Percentiles rank a stretch among this genome's conserved stretches.
phyloP scores from a whole-genome alignment of 2,888 invertebrate species.

The Gymnosoma rotundatum region DNA sequence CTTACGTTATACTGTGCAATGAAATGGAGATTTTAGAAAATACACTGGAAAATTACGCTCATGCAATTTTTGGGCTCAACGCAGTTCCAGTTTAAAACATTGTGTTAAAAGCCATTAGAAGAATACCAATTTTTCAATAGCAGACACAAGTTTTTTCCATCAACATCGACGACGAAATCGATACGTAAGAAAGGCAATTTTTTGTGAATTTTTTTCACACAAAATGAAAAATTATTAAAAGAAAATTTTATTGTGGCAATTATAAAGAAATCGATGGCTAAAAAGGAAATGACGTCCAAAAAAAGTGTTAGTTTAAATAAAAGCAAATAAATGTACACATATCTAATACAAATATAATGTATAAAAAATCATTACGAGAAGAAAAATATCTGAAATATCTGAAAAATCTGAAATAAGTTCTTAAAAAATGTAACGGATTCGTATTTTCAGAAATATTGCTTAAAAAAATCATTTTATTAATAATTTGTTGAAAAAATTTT shows the following conservation, averaged over 20 bases:
- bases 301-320: slow-evolving; percentile 79
- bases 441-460: not conserved
- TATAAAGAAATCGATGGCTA: slow-evolving; percentile 64
- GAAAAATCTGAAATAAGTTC: slow-evolving; percentile 11
- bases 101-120: slow-evolving; percentile 54
- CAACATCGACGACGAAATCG: slow-evolving; percentile 75
- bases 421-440: slow-evolving; percentile 1
- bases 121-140: slow-evolving; percentile 67
- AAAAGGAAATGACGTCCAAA: slow-evolving; percentile 77
- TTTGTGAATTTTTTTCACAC: slow-evolving; percentile 66
- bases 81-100: slow-evolving; percentile 65
- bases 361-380: slow-evolving; percentile 17
- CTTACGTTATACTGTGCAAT: not conserved
- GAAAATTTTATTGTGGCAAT: slow-evolving; percentile 46
- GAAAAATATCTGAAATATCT: not conserved
- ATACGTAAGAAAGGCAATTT: slow-evolving; percentile 77
- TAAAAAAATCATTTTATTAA: not conserved
- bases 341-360: slow-evolving; percentile 22
- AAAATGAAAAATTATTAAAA: slow-evolving; percentile 57
- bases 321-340: slow-evolving; percentile 41
- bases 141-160: slow-evolving; percentile 65
- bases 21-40: slow-evolving; percentile 18
- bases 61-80: slow-evolving; percentile 63
- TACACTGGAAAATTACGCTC: slow-evolving; percentile 68
- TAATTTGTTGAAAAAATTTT: not conserved